Percentiles rank a stretch among this genome's conserved stretches.
These are phyloP conservation scores for Cyanoliseus patagonus DNA, from an alignment of 2,113 vertebrate genomes.

Conservation along the genomic window DNA sequence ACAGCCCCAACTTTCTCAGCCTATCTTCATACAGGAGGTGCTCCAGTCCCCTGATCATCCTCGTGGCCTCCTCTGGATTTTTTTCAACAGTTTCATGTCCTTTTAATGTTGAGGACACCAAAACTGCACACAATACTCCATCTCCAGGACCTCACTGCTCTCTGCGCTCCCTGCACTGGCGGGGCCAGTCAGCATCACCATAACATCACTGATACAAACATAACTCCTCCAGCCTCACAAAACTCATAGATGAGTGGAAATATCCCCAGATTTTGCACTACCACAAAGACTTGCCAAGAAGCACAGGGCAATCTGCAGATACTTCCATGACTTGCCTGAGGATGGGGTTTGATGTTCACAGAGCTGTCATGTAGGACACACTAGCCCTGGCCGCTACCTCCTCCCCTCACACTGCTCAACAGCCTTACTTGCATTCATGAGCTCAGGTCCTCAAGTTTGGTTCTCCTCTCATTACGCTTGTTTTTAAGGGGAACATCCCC, in stretches of 20 bases:
- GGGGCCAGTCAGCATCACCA: background rate
- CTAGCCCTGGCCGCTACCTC: background rate
- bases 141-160: background rate
- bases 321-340: background rate
- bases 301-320: background rate
- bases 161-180: rapidly evolving
- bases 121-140: too few species aligned
- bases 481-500: background rate
- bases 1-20: too few species aligned
- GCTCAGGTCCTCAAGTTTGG: background rate
- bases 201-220: background rate
- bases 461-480: background rate
- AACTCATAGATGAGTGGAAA: background rate
- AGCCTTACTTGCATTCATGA: background rate
- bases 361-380: background rate
- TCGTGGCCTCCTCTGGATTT: too few species aligned
- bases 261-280: background rate
- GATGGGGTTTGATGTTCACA: rapidly evolving
- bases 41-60: too few species aligned
- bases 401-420: background rate
- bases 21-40: too few species aligned
- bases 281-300: background rate
- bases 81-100: too few species aligned
- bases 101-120: too few species aligned
- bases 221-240: background rate